Conservation (phyloP, 2,888 invertebrate species). For the Zelleria hepariella region DNA sequence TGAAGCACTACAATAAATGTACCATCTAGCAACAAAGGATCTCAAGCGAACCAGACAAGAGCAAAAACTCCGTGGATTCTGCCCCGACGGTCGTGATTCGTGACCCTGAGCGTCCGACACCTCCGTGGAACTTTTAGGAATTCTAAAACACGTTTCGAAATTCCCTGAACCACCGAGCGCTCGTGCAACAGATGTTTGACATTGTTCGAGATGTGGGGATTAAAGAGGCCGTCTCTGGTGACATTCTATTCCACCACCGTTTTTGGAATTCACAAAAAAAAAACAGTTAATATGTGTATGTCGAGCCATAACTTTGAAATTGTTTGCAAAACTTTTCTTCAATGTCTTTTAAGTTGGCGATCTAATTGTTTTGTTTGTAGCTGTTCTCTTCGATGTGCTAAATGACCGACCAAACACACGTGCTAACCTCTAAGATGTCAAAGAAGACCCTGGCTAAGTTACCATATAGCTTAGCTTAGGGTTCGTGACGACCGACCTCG, state of each 20-base stretch:
- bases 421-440: too few relatives aligned
- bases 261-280: neutral
- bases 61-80: neutral
- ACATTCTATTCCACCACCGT: neutral
- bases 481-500: too few relatives aligned
- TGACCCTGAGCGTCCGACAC: conserved; percentile 32
- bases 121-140: conserved; percentile 33
- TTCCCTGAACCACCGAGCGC: conserved; percentile 36
- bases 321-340: too few relatives aligned
- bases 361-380: too few relatives aligned
- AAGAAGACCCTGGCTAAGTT: too few relatives aligned
- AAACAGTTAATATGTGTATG: too few relatives aligned
- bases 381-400: too few relatives aligned
- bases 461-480: too few relatives aligned
- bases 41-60: neutral
- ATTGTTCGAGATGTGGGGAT: neutral
- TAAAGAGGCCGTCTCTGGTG: neutral
- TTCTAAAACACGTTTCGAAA: conserved; percentile 34
- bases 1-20: too few relatives aligned
- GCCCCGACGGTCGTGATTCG: conserved; percentile 5
- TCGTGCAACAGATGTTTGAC: conserved; percentile 1
- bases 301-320: too few relatives aligned
- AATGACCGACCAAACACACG: too few relatives aligned
- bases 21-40: neutral
- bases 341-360: too few relatives aligned